Base-by-base conservation (phyloP, 2,797 vertebrate genomes). In the Helostoma temminkii region DNA sequence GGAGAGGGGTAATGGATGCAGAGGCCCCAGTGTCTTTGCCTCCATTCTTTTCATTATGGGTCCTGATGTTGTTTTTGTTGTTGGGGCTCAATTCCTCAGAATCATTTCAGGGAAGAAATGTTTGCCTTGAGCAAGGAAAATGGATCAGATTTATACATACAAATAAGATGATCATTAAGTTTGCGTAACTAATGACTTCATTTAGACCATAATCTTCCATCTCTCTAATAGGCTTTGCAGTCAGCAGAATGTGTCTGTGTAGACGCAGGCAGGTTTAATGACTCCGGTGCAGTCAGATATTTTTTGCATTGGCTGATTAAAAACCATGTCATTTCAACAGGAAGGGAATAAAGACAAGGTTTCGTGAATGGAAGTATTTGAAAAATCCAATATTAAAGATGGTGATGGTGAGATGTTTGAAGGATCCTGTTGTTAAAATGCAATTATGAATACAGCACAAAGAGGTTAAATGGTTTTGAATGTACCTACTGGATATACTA, bases 101-200 rank as follows among this genome's bases (percentile, higher is more conserved):
- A 90, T 90, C 92, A 89, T 92, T 89, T 87, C 81, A 91, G 86
- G 73, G 82, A 75, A 83, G 74, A 90, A 89, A 89, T 87, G 89
- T 93, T 87, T 85, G 86, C 89, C 91, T 87, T 81, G 79, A 87
- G 86, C 86, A 62, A 84, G 82, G 84, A 78, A 86, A 91, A 89
- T 86, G 86, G 83, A 92, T 89, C 88, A 82, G 88, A 90, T 90
- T 92, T 90, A 91, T 87, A 87, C 89, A 92, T 84, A 93, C 91
- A 93, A 92, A 92, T 84, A 90, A 84, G 88, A 92, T 75, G 87
- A 93, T 93, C 91, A 91, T 92, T 91, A 91, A 89, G 90, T 94
- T 92, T 94, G 92, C 88, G 85, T 93, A 93, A 93, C 93, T 94
- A 95, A 95, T 93, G 91, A 86, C 90, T 94, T 93, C 89, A 93